These are phyloP conservation scores for Epicampocera succincta DNA, from an alignment of 2,888 invertebrate species.

Conservation along the genomic window DNA sequence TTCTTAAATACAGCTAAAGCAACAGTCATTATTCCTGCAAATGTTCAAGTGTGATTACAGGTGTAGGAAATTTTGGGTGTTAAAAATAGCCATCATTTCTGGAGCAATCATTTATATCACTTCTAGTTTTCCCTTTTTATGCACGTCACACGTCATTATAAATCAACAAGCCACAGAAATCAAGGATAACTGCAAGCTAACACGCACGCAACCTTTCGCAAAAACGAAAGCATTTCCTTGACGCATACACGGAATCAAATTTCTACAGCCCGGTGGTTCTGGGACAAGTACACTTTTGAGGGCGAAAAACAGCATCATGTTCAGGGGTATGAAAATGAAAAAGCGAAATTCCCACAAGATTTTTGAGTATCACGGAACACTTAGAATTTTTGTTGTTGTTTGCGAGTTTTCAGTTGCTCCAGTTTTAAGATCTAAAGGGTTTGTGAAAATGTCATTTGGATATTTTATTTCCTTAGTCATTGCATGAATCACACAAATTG, in stretches of 20 bases:
- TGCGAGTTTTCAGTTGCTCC: too few species aligned
- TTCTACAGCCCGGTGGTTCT: too few species aligned
- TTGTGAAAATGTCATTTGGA: too few species aligned
- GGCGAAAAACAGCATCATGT: too few species aligned
- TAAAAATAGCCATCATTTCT: slow-evolving; percentile 50
- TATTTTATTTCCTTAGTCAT: neutral
- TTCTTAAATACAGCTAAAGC: too few species aligned
- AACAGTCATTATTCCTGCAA: neutral
- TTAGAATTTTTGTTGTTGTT: too few species aligned
- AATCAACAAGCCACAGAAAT: slow-evolving; percentile 66
- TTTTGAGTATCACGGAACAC: too few species aligned
- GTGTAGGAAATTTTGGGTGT: neutral
- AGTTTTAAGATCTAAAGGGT: too few species aligned
- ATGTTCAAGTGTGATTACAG: slow-evolving; percentile 1
- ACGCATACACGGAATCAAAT: neutral
- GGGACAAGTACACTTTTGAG: too few species aligned
- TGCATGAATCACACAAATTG: too few species aligned
- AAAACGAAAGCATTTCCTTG: neutral
- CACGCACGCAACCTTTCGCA: slow-evolving; percentile 27
- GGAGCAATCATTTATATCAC: slow-evolving; percentile 50
- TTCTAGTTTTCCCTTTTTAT: slow-evolving; percentile 39
- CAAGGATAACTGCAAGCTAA: slow-evolving; percentile 50
- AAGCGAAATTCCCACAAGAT: too few species aligned
- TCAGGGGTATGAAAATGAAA: too few species aligned
- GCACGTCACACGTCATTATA: slow-evolving; percentile 65